Evolutionary conservation across 2,113 vertebrate species (phyloP).

Genomic region (Heterotilapia buettikoferi): DNA sequence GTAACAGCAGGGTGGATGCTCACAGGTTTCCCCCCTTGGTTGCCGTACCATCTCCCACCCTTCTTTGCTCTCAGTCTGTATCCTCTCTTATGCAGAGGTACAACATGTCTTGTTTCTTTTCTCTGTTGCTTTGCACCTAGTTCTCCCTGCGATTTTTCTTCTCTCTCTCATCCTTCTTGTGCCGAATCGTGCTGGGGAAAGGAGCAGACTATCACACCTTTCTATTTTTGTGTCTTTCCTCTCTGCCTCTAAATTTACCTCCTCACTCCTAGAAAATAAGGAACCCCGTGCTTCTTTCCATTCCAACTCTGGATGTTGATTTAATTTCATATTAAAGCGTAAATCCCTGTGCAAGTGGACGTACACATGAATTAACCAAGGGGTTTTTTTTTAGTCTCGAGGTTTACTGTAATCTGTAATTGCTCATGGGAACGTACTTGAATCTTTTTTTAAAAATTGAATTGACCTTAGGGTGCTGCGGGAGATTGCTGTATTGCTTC

Average conservation of each 20-base stretch:
- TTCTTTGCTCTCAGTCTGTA: not conserved
- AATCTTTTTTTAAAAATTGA: not conserved
- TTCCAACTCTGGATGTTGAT: not conserved
- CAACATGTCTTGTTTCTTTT: not conserved
- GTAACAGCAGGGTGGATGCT: constrained; percentile 45
- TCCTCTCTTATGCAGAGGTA: not conserved
- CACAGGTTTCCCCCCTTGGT: constrained; percentile 14
- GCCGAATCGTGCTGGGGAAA: not conserved
- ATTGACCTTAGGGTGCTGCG: not conserved
- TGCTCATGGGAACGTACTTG: not conserved
- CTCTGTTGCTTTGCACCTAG: not conserved
- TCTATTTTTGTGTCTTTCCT: constrained; percentile 15
- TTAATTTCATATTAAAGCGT: not conserved
- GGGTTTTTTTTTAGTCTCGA: not conserved
- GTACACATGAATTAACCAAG: not conserved
- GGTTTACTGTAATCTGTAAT: constrained; percentile 28
- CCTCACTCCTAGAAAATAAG: constrained; percentile 5
- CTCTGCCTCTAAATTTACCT: not conserved
- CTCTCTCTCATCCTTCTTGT: not conserved
- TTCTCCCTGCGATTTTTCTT: not conserved
- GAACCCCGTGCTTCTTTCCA: not conserved
- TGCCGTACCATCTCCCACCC: not conserved
- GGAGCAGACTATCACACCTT: not conserved
- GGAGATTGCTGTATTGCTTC: constrained; percentile 11
- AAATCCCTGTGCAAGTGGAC: not conserved